phyloP scores from a whole-genome alignment of 1,140 invertebrate species.

The Trichonephila clavata region DNA sequence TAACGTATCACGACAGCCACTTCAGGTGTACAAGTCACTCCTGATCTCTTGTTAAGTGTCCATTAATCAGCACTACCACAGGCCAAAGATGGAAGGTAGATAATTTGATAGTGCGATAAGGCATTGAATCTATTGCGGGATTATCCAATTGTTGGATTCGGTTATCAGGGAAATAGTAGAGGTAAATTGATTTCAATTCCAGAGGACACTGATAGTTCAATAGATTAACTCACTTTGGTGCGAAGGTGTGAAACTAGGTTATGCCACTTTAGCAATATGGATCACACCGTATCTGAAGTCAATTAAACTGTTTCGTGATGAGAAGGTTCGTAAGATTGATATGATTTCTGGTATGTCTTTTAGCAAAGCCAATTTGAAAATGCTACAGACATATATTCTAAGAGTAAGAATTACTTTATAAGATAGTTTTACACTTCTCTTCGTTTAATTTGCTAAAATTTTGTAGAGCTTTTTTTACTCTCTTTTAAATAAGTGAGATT shows the following conservation, averaged over 20 bases:
- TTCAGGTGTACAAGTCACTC: conserved; percentile 1
- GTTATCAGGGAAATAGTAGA: conserved; percentile 18
- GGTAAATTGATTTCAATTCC: conserved; percentile 39
- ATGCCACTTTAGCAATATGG: not conserved
- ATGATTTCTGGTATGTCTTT: no score
- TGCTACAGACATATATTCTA: no score
- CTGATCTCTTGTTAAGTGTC: conserved; percentile 37
- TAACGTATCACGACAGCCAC: conserved; percentile 10
- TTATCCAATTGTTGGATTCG: conserved; percentile 58
- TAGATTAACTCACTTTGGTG: not conserved
- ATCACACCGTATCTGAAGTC: not conserved
- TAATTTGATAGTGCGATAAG: conserved; percentile 43
- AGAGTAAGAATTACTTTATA: no score
- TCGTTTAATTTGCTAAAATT: no score
- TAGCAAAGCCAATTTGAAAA: no score
- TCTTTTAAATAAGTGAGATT: no score
- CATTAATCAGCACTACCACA: conserved; percentile 50
- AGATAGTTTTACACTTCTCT: no score
- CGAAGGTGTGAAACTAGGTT: not conserved
- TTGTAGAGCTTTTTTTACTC: no score
- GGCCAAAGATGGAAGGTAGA: conserved; percentile 21
- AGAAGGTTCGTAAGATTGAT: not conserved
- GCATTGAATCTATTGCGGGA: conserved; percentile 49
- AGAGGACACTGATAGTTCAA: conserved; percentile 3
- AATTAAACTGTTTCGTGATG: not conserved